Percentiles rank a stretch among this genome's conserved stretches.
Evolutionary conservation across 2,797 vertebrate genomes (phyloP).

Genomic region (Eutrigla gurnardus): DNA sequence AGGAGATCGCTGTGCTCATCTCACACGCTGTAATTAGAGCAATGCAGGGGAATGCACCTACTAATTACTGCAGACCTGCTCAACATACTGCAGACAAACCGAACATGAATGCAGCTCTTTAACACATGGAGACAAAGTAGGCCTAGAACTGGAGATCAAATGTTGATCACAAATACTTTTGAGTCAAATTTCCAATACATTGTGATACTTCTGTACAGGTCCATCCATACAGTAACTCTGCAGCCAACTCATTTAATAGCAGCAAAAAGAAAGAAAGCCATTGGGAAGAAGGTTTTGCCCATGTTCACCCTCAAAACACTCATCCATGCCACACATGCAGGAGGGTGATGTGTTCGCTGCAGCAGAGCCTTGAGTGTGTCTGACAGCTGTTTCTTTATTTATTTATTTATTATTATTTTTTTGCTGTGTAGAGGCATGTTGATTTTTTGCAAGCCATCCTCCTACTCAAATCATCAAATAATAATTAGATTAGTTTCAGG

Average conservation of each 20-base stretch:
- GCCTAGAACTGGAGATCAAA: constrained; percentile 2
- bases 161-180: constrained; percentile 10
- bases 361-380: constrained; percentile 18
- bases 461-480: constrained; percentile 12
- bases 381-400: constrained; percentile 19
- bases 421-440: constrained; percentile 9
- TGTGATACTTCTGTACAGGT: neutral
- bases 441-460: constrained; percentile 4
- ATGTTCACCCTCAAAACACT: constrained; percentile 15
- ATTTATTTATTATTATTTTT: too few species aligned
- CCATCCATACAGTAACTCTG: constrained; percentile 20
- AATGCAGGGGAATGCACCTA: constrained; percentile 1
- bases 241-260: constrained; percentile 43
- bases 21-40: constrained; percentile 33
- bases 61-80: constrained; percentile 32
- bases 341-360: constrained; percentile 16
- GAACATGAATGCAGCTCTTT: constrained; percentile 6
- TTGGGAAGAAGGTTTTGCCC: constrained; percentile 19
- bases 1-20: constrained; percentile 17
- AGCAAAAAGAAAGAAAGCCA: neutral
- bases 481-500: neutral
- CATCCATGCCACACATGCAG: constrained; percentile 18
- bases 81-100: neutral
- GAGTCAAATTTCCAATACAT: neutral
- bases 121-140: neutral